phyloP scores from a whole-genome alignment of 2,797 vertebrate species.

The Cheirogaleus major region DNA sequence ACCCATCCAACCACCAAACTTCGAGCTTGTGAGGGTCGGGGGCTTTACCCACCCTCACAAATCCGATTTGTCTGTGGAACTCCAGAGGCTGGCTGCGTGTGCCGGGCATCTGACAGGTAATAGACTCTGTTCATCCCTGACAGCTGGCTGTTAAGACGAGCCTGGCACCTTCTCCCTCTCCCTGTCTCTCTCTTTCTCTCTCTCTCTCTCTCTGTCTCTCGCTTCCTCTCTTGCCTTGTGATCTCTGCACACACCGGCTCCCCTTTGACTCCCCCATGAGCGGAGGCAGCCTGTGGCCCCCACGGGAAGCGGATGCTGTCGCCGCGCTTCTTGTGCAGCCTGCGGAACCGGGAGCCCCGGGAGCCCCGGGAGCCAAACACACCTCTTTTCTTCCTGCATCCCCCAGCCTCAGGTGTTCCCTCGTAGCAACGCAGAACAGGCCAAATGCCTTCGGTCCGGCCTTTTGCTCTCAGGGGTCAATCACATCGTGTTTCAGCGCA shows the following conservation, averaged over 20 bases:
- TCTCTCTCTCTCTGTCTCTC: not conserved
- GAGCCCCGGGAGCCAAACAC: not conserved
- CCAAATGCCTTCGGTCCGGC: not conserved
- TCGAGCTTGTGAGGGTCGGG: not conserved
- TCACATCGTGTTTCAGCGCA: not conserved
- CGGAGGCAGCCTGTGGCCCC: not conserved
- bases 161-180: not conserved
- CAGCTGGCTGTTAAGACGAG: not conserved
- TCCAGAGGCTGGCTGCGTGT: not conserved
- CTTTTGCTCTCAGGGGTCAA: not conserved
- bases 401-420: not conserved
- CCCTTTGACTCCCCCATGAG: not conserved
- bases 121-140: not conserved
- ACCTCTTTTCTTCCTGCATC: not conserved
- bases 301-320: not conserved
- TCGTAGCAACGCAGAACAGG: not conserved
- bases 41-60: not conserved
- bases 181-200: not conserved
- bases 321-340: not conserved
- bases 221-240: not conserved
- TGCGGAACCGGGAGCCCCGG: not conserved
- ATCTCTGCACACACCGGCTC: not conserved
- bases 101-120: not conserved
- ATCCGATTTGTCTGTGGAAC: not conserved
- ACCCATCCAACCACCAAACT: not conserved